Percentiles rank a stretch among this genome's conserved stretches.
phyloP scores from a whole-genome alignment of 2,113 vertebrate genomes.

The Platycercus adscitus region DNA sequence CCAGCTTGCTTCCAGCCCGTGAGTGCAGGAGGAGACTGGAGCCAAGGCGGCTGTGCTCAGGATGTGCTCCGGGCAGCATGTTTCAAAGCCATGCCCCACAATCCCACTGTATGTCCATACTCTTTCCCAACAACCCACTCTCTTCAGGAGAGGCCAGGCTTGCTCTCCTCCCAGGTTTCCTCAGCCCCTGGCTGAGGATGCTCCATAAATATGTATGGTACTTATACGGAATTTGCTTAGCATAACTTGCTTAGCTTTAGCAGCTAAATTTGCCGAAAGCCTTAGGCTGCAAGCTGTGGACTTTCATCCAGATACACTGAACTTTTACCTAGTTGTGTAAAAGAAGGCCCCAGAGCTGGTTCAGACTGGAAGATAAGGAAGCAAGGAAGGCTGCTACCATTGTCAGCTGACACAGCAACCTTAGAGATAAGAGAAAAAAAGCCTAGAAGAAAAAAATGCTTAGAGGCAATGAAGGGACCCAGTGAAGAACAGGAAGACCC shows the following conservation, averaged over 20 bases:
- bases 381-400: neutral
- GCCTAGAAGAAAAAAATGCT: neutral
- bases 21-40: neutral
- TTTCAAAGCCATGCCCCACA: neutral
- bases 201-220: neutral
- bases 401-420: neutral
- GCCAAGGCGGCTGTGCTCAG: neutral
- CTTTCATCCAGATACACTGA: neutral
- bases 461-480: neutral
- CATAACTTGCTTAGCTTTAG: neutral
- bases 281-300: neutral
- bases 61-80: neutral
- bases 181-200: neutral
- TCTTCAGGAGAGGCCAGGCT: neutral
- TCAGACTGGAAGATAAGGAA: neutral
- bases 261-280: neutral
- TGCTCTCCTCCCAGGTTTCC: neutral
- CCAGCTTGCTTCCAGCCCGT: neutral
- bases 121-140: accelerated
- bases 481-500: neutral
- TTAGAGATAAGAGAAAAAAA: neutral
- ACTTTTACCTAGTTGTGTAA: neutral
- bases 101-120: neutral
- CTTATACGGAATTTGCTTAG: neutral
- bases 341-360: neutral